phyloP scores from a whole-genome alignment of 2,888 invertebrate species.

The Pemphredon lugubris region DNA sequence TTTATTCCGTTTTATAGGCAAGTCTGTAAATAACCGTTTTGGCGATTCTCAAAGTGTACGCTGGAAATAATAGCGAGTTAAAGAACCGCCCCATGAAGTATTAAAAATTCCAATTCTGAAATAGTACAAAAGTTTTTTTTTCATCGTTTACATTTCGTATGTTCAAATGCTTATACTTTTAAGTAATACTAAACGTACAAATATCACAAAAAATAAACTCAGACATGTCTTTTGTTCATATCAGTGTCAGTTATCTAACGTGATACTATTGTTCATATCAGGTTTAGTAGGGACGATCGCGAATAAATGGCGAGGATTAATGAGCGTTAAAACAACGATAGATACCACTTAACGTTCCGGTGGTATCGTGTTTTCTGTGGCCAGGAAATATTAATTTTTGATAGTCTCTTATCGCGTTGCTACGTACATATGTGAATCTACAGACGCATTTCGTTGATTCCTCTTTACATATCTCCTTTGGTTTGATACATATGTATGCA shows the following conservation, averaged over 20 bases:
- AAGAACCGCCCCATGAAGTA: slow-evolving; percentile 20
- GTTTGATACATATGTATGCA: slow-evolving; percentile 12
- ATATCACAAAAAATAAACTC: slow-evolving; percentile 55
- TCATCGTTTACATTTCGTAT: slow-evolving; percentile 29
- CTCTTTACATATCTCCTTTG: neutral
- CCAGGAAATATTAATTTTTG: too few species aligned
- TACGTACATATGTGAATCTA: too few species aligned
- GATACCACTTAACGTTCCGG: neutral
- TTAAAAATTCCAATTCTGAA: slow-evolving; percentile 25
- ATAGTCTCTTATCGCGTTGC: too few species aligned
- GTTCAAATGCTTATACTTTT: neutral
- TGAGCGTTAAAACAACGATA: slow-evolving; percentile 18
- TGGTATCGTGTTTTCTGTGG: neutral
- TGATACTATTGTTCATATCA: slow-evolving; percentile 25
- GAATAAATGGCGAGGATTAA: slow-evolving; percentile 29
- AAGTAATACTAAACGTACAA: slow-evolving; percentile 36
- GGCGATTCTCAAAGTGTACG: slow-evolving; percentile 54
- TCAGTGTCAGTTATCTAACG: slow-evolving; percentile 2
- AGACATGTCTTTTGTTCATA: slow-evolving; percentile 26
- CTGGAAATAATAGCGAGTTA: slow-evolving; percentile 45
- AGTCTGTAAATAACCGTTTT: slow-evolving; percentile 54
- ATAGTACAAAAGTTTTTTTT: slow-evolving; percentile 54
- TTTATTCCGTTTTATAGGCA: slow-evolving; percentile 27
- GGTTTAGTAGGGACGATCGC: slow-evolving; percentile 6
- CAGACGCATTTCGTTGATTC: slow-evolving; percentile 16